Evolutionary conservation across 2,113 vertebrate genomes (phyloP).

Genomic region (Takifugu flavidus): DNA sequence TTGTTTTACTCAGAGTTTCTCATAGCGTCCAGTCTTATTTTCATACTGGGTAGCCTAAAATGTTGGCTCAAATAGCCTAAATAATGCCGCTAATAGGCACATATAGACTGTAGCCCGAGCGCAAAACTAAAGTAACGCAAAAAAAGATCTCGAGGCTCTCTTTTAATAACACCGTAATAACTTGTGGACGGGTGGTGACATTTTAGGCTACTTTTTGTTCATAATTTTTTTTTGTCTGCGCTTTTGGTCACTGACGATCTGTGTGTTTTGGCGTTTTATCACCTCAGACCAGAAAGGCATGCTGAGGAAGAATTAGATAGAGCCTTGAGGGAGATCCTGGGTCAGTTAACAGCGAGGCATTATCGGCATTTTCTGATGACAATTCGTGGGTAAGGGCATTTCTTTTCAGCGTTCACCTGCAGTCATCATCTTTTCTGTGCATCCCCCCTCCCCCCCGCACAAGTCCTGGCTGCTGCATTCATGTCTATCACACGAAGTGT

Average conservation of each 20-base stretch:
- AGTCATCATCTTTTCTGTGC: slow-evolving; percentile 43
- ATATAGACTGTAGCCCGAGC: not conserved
- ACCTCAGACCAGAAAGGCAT: slow-evolving; percentile 83
- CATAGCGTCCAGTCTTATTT: slow-evolving; percentile 65
- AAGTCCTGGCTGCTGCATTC: slow-evolving; percentile 50
- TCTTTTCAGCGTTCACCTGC: slow-evolving; percentile 71
- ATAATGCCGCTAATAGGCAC: not conserved
- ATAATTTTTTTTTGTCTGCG: slow-evolving; percentile 51
- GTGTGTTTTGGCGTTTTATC: slow-evolving; percentile 78
- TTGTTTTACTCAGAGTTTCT: slow-evolving; percentile 55
- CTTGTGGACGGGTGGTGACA: slow-evolving; percentile 35
- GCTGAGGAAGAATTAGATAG: slow-evolving; percentile 91
- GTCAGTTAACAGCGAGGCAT: slow-evolving; percentile 90
- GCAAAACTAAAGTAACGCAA: not conserved
- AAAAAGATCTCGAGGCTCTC: slow-evolving; percentile 8
- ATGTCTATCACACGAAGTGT: slow-evolving; percentile 45
- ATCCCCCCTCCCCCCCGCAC: slow-evolving; percentile 15
- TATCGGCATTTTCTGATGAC: slow-evolving; percentile 91
- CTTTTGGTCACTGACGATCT: slow-evolving; percentile 70
- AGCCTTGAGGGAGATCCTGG: slow-evolving; percentile 92
- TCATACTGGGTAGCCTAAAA: slow-evolving; percentile 61
- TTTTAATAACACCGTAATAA: slow-evolving; percentile 2
- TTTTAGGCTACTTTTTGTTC: slow-evolving; percentile 59
- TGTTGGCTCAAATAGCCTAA: slow-evolving; percentile 31
- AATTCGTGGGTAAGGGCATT: slow-evolving; percentile 88